Conservation (phyloP, 2,888 invertebrate genomes). For the Dryocosmus kuriphilus region DNA sequence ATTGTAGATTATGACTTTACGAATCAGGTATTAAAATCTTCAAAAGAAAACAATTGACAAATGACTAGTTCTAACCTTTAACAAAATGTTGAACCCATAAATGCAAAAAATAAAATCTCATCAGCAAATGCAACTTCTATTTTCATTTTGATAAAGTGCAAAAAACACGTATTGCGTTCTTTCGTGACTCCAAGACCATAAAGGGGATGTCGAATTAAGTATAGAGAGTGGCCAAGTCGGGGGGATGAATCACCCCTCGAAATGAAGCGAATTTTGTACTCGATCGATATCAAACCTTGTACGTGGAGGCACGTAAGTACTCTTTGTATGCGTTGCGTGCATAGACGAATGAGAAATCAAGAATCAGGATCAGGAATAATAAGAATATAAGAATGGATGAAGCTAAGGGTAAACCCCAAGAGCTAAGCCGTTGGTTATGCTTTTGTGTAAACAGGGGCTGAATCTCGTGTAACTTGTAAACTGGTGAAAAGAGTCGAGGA, state of each 20-base stretch:
- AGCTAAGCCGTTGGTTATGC: not conserved
- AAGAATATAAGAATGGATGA: not conserved
- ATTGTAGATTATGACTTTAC: too few species aligned
- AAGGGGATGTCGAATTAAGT: conserved; percentile 49
- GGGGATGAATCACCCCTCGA: conserved; percentile 67
- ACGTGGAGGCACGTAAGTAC: not conserved
- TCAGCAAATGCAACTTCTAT: conserved; percentile 45
- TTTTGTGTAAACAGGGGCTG: conserved; percentile 1
- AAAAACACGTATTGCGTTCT: conserved; percentile 34
- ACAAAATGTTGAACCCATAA: not conserved
- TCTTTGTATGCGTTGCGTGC: not conserved
- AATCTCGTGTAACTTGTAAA: conserved; percentile 5
- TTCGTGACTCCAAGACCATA: conserved; percentile 38
- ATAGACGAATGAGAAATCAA: not conserved
- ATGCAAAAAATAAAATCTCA: not conserved
- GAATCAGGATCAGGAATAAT: not conserved
- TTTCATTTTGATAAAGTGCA: conserved; percentile 28
- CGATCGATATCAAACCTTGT: conserved; percentile 46
- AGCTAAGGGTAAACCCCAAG: not conserved
- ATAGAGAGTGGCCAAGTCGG: conserved; percentile 47
- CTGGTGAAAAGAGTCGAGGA: conserved; percentile 46
- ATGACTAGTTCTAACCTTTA: too few species aligned
- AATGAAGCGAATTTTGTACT: conserved; percentile 19
- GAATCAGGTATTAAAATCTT: too few species aligned
- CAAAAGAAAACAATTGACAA: too few species aligned